These are phyloP conservation scores for Pygocentrus nattereri DNA, from an alignment of 2,797 vertebrate species.

Conservation along the genomic window DNA sequence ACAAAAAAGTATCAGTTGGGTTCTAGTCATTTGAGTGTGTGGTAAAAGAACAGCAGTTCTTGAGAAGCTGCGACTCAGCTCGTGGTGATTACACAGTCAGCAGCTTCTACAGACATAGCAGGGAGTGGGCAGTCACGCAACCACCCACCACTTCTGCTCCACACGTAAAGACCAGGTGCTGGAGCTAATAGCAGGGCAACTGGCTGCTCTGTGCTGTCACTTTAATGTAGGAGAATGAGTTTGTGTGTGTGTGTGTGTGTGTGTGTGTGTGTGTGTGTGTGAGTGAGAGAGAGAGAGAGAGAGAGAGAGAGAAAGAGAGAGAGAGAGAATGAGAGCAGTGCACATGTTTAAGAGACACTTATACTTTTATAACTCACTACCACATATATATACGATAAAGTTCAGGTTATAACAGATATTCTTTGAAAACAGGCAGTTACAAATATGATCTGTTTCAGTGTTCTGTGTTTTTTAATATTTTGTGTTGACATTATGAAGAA, in stretches of 20 bases:
- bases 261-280: not conserved
- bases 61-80: conserved; percentile 32
- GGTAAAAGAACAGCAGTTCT: conserved; percentile 1
- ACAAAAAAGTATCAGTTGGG: not conserved
- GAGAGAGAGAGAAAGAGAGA: too few species aligned
- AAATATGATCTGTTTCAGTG: too few species aligned
- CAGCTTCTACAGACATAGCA: not conserved
- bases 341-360: not conserved
- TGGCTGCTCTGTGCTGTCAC: not conserved
- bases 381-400: too few species aligned
- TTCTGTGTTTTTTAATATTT: too few species aligned
- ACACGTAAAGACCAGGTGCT: conserved; percentile 33
- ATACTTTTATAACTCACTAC: too few species aligned
- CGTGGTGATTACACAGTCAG: conserved; percentile 17
- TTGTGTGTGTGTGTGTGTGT: not conserved
- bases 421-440: too few species aligned
- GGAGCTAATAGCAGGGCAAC: conserved; percentile 26
- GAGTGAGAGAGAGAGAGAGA: too few species aligned
- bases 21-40: conserved; percentile 7
- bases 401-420: too few species aligned
- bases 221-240: not conserved
- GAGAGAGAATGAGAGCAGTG: too few species aligned
- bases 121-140: not conserved
- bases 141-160: conserved; percentile 5
- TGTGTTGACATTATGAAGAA: too few species aligned